phyloP scores from a whole-genome alignment of 2,113 vertebrate species.

The Melanotaenia duboulayi region DNA sequence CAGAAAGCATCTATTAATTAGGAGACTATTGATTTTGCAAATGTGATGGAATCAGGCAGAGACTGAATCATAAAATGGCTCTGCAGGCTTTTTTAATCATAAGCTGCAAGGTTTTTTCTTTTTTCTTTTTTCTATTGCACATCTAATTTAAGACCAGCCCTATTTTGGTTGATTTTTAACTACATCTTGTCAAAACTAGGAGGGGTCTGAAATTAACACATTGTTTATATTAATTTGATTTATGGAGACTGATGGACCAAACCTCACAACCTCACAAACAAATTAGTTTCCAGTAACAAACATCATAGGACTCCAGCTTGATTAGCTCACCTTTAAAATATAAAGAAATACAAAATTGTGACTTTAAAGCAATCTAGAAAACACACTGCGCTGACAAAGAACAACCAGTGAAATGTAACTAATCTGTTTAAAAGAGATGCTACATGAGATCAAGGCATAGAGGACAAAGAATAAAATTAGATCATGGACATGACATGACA shows the following conservation, averaged over 20 bases:
- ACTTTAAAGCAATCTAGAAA: background rate
- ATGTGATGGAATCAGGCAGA: background rate
- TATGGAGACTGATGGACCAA: background rate
- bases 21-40: conserved; percentile 11
- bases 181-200: conserved; percentile 2
- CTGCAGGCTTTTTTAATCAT: background rate
- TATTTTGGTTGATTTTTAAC: background rate
- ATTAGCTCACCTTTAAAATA: background rate
- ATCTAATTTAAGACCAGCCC: background rate
- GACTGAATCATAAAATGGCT: background rate
- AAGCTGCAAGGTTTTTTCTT: too few species aligned
- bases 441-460: conserved; percentile 5
- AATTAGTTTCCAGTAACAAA: background rate
- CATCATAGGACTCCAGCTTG: background rate
- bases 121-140: background rate
- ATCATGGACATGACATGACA: background rate
- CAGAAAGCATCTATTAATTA: background rate
- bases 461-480: conserved; percentile 26
- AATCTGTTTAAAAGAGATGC: conserved; percentile 12
- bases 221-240: background rate
- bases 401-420: conserved; percentile 26
- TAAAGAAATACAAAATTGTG: background rate
- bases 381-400: conserved; percentile 22
- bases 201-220: background rate
- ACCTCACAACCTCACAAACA: background rate